phyloP scores from a whole-genome alignment of 2,113 vertebrate species.

The Saimiri boliviensis region DNA sequence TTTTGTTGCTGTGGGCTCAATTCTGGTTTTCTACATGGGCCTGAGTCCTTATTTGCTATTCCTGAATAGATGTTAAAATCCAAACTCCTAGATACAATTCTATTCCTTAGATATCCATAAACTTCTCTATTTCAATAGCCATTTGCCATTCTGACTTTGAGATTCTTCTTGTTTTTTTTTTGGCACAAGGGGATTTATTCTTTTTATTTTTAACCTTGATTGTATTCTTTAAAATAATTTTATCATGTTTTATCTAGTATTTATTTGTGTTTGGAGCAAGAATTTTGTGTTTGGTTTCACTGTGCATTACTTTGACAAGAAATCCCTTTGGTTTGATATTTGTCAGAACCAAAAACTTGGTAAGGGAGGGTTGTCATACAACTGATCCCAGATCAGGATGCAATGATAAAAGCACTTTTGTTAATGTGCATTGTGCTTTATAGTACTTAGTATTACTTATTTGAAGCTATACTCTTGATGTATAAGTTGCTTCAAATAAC shows the following conservation, averaged over 20 bases:
- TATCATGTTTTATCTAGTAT: background rate
- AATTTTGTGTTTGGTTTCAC: background rate
- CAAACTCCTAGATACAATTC: background rate
- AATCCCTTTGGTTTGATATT: background rate
- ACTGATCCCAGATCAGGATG: background rate
- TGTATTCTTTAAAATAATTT: background rate
- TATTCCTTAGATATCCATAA: background rate
- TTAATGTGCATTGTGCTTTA: background rate
- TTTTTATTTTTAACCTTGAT: background rate
- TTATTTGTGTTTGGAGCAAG: background rate
- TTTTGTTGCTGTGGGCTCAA: background rate
- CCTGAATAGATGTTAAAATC: background rate
- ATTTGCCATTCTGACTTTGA: background rate
- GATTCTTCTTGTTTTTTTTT: background rate
- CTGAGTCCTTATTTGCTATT: background rate
- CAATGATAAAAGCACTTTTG: background rate
- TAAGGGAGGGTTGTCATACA: background rate
- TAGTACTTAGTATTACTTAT: background rate
- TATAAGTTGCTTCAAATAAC: background rate
- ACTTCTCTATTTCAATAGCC: background rate
- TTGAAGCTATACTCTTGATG: background rate
- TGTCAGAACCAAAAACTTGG: background rate
- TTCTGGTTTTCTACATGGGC: background rate
- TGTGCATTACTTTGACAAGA: background rate
- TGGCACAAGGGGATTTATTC: background rate